phyloP scores from a whole-genome alignment of 2,888 invertebrate genomes.

The Mesodorylaimus sp. region DNA sequence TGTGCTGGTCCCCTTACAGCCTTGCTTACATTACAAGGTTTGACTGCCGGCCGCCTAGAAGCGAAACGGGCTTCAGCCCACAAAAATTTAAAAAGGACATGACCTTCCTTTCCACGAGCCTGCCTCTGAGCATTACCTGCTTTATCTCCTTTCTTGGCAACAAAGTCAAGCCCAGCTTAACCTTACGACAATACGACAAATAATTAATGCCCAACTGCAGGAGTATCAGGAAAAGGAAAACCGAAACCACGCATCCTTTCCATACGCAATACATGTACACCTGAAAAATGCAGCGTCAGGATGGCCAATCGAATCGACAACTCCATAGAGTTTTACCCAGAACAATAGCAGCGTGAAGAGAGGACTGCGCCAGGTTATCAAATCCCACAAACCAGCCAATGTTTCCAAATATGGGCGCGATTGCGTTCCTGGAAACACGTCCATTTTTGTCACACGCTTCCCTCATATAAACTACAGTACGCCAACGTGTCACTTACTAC shows the following conservation, averaged over 20 bases:
- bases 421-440: conserved; percentile 18
- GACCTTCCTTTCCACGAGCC: background rate
- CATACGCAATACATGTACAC: conserved; percentile 34
- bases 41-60: too few relatives aligned
- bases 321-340: conserved; percentile 12
- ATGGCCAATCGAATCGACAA: background rate
- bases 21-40: too few relatives aligned
- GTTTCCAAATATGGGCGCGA: conserved; percentile 20
- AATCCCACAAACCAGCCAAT: conserved; percentile 18
- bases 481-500: background rate
- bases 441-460: background rate
- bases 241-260: conserved; percentile 28
- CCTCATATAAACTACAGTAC: background rate
- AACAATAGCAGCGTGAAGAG: conserved; percentile 19
- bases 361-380: conserved; percentile 23
- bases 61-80: too few relatives aligned
- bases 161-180: conserved; percentile 21
- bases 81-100: background rate
- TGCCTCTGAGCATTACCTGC: background rate
- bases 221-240: conserved; percentile 30
- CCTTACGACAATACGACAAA: conserved; percentile 24
- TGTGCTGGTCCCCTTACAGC: too few relatives aligned
- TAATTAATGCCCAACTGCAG: conserved; percentile 21
- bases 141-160: conserved; percentile 17
- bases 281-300: conserved; percentile 21